Conservation (phyloP, 1,140 invertebrate species). For the Tribolium castaneum region DNA sequence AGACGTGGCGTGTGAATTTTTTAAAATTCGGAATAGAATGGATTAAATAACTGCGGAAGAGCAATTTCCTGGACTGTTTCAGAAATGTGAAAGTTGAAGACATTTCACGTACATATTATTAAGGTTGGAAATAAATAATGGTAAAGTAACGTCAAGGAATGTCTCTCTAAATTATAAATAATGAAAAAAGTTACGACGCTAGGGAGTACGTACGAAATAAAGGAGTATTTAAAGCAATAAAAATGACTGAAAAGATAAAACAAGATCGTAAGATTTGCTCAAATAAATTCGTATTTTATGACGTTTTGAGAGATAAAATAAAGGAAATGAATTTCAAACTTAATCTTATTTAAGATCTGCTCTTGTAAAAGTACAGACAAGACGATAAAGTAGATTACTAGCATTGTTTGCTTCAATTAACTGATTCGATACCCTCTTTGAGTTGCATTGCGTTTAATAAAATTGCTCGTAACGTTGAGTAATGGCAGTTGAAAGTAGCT, state of each 20-base stretch:
- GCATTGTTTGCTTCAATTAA: neutral
- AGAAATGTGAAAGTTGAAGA: neutral
- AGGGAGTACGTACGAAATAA: neutral
- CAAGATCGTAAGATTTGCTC: slow-evolving; percentile 9
- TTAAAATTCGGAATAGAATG: neutral
- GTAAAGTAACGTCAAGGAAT: neutral
- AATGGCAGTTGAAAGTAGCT: neutral
- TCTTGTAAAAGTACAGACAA: neutral
- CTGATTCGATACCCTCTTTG: neutral
- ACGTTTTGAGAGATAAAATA: neutral
- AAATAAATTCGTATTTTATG: slow-evolving; percentile 3
- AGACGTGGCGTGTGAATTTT: neutral
- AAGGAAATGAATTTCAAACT: neutral
- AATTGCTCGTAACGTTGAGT: neutral
- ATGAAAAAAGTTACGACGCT: neutral
- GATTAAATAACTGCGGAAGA: neutral
- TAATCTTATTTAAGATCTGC: neutral
- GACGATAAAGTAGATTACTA: neutral
- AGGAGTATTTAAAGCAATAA: slow-evolving; percentile 3
- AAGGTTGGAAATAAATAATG: neutral
- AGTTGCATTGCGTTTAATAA: neutral
- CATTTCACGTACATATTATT: neutral
- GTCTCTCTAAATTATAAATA: neutral
- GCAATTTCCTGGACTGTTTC: neutral
- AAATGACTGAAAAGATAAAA: neutral